Conservation (phyloP, 2,113 vertebrate species). For the Hyaena hyaena region DNA sequence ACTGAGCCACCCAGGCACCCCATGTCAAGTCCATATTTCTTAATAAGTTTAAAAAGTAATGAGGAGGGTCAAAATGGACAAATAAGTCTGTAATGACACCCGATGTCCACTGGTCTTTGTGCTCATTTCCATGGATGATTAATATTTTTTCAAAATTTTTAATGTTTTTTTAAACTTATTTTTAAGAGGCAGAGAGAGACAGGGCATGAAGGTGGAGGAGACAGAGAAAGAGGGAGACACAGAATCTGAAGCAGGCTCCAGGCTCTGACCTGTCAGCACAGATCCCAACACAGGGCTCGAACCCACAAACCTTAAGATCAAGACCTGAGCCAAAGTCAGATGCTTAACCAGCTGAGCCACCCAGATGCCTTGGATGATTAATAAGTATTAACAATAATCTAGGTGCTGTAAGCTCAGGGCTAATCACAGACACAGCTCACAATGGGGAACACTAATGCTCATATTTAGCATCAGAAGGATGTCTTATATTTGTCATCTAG, state of each 20-base stretch:
- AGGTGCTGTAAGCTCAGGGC: background rate
- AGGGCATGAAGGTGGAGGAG: no score
- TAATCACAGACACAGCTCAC: background rate
- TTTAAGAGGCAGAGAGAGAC: no score
- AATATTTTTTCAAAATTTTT: background rate
- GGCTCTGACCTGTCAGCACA: no score
- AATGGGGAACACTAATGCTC: background rate
- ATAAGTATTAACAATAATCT: background rate
- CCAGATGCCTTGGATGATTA: no score
- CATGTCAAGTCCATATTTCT: background rate
- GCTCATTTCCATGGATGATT: constrained; percentile 12
- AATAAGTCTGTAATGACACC: background rate
- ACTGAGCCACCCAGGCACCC: no score
- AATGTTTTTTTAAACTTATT: no score
- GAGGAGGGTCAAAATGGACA: background rate
- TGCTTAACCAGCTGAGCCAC: no score
- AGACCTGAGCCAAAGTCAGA: no score
- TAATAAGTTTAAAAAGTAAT: background rate
- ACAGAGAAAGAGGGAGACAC: no score
- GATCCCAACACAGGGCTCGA: no score
- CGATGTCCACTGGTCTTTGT: background rate
- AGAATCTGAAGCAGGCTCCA: no score
- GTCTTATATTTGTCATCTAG: background rate
- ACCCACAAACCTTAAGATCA: no score
- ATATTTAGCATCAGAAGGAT: background rate